Base-by-base conservation (phyloP, 2,888 invertebrate genomes). In the Eustalomyia histrio region DNA sequence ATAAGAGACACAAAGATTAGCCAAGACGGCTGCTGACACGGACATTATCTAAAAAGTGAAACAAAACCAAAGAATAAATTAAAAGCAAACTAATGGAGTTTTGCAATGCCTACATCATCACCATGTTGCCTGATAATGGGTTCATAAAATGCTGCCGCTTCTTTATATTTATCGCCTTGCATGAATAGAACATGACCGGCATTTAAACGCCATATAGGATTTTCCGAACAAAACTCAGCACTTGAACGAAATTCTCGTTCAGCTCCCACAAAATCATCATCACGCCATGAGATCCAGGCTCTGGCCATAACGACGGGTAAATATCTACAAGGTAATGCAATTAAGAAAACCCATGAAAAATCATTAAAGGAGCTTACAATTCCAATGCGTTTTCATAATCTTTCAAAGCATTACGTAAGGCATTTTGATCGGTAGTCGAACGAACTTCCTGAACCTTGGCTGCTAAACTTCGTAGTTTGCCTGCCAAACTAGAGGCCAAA, bases 261-360 rank as follows among this genome's bases (percentile, higher is more conserved):
- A 1, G 99, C 99, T 88, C 98, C 97, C 1, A 94, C 93, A 87
- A 99, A 99, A 89, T 99, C 97, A 88, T 97, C 97, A 90, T 96
- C 93, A 84, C 99, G 97, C 99, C 99, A 99, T 88, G 97, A 98
- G 84, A 99, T 97, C 92, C 98, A 99, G 1, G 99, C 99, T 90
- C 99, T 97, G 0, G 98, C 97, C 99, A 99, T 99, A n/a, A 99
- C 92, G 0, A 99, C 97, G 0, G 99, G 99, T 80, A 99, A 95
- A 87, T 98, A 99, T 85, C 97, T 94, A 84, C 74, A 80, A 84
- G 21, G 14, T 12, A 39, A 39, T 39, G 12, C 39, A 1, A 3
- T 47, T 2, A 39, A 39, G 39, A 3, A 29, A 29, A 29, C 1
- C 7, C 29, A 2, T 47, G 2, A n/a, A 47, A 43, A 14, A 14